Conservation (phyloP, 2,113 vertebrate species). For the Jacana jacana region DNA sequence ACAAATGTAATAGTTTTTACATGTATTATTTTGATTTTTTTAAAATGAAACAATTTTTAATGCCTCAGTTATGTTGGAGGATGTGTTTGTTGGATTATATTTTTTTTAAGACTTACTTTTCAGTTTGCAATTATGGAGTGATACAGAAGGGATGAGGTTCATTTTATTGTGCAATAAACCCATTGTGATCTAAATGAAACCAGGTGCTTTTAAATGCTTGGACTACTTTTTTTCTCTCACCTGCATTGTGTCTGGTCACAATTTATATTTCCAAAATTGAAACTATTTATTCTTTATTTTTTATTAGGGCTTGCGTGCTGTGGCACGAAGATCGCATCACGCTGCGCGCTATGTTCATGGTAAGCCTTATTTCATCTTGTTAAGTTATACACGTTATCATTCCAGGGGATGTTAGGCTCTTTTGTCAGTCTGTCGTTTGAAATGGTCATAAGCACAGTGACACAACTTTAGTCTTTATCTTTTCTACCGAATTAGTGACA, state of each 20-base stretch:
- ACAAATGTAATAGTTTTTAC: not conserved
- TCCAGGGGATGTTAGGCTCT: not conserved
- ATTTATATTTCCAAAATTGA: not conserved
- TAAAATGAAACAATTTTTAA: not conserved
- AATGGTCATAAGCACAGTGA: not conserved
- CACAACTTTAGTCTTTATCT: not conserved
- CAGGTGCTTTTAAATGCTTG: not conserved
- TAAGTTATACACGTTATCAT: not conserved
- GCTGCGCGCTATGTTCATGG: not conserved
- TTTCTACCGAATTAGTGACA: not conserved
- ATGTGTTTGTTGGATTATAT: not conserved
- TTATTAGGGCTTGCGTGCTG: conserved; percentile 10
- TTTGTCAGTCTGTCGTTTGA: not conserved
- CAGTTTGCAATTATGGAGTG: not conserved
- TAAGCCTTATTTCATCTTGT: conserved; percentile 1
- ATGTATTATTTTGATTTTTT: not conserved
- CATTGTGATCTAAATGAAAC: not conserved
- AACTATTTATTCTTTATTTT: not conserved
- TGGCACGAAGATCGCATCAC: not conserved
- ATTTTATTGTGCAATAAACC: not conserved
- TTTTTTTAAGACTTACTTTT: not conserved
- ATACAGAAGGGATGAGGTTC: not conserved
- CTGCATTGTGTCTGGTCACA: not conserved
- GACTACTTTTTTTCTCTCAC: not conserved
- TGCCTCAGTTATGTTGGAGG: not conserved